phyloP scores from a whole-genome alignment of 2,113 vertebrate genomes.

The Pheucticus melanocephalus region DNA sequence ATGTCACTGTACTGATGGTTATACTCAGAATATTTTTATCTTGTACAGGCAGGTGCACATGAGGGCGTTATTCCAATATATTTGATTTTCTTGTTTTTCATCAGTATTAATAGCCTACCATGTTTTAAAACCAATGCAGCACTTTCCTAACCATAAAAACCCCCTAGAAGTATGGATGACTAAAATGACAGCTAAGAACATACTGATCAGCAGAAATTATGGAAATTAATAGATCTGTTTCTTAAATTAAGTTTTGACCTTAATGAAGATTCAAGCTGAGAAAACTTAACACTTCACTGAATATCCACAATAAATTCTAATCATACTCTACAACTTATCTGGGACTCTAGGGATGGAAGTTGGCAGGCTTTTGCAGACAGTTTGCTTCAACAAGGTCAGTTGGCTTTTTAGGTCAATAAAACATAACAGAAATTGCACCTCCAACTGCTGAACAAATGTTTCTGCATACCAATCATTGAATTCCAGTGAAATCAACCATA shows the following conservation, averaged over 20 bases:
- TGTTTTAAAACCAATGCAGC: neutral
- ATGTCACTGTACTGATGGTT: neutral
- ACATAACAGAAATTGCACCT: constrained; percentile 41
- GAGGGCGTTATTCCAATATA: neutral
- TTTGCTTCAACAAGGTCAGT: constrained; percentile 35
- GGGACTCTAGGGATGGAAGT: constrained; percentile 15
- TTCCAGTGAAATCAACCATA: constrained; percentile 44
- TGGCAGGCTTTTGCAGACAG: constrained; percentile 36
- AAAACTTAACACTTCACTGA: constrained; percentile 44
- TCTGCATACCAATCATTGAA: neutral
- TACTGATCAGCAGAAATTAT: neutral
- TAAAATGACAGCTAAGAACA: neutral
- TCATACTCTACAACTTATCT: neutral
- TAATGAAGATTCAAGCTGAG: constrained; percentile 12
- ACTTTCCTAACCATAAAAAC: neutral
- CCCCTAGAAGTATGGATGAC: neutral
- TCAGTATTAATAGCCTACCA: neutral
- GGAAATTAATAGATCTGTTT: neutral
- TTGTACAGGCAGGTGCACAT: neutral
- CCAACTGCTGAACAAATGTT: constrained; percentile 26
- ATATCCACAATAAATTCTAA: constrained; percentile 39
- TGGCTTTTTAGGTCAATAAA: constrained; percentile 55
- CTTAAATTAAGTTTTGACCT: neutral
- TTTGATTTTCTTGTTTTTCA: neutral
- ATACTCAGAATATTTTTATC: neutral